These are phyloP conservation scores for Anthoscopus minutus DNA, from an alignment of 2,113 vertebrate species.

Conservation along the genomic window DNA sequence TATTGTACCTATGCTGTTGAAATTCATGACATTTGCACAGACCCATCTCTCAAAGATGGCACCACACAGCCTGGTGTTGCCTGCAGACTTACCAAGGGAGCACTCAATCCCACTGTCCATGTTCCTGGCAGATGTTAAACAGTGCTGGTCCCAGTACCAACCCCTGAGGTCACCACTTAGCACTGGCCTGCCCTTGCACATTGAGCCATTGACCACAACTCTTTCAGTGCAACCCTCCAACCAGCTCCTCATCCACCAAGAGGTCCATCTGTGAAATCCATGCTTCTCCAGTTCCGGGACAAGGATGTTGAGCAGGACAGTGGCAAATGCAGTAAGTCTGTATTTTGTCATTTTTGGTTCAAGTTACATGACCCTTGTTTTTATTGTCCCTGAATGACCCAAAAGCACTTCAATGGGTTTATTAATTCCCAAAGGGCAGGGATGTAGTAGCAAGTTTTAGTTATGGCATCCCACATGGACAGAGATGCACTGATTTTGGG, in stretches of 20 bases:
- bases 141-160: no score
- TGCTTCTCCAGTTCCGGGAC: not conserved
- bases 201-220: not conserved
- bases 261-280: not conserved
- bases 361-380: not conserved
- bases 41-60: not conserved
- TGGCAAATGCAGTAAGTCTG: not conserved
- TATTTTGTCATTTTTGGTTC: not conserved
- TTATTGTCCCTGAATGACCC: not conserved
- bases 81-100: not conserved
- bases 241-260: not conserved
- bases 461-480: rapidly evolving
- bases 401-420: not conserved
- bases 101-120: rapidly evolving
- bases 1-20: not conserved
- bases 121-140: not conserved
- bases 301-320: not conserved
- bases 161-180: not conserved
- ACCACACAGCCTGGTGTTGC: not conserved
- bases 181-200: not conserved
- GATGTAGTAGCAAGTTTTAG: not conserved
- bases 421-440: not conserved
- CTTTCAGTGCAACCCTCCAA: not conserved
- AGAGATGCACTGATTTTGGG: not conserved
- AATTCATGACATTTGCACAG: not conserved